A percentile compares a stretch with the other conserved stretches of the same genome.
Evolutionary conservation across 2,888 invertebrate genomes (phyloP).

Genomic region (Synergus itoensis): DNA sequence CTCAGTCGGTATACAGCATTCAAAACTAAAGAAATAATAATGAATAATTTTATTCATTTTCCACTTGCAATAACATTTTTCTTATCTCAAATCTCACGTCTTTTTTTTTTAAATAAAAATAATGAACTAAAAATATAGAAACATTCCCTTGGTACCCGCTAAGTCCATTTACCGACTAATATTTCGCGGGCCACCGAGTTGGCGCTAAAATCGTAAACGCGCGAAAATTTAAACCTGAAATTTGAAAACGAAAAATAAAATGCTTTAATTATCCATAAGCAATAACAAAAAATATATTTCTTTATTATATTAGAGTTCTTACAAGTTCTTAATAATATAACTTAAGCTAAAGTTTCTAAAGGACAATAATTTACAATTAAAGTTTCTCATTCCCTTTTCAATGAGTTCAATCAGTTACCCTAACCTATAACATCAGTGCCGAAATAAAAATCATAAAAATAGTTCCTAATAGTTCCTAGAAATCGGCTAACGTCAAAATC

Average conservation of each 20-base stretch:
- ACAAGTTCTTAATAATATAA: neutral
- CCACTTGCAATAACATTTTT: neutral
- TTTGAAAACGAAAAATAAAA: neutral
- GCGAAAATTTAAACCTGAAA: neutral
- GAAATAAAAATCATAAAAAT: neutral
- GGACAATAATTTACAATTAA: neutral
- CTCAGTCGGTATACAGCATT: neutral
- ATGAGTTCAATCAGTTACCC: neutral
- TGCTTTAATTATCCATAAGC: neutral
- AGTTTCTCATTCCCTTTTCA: neutral
- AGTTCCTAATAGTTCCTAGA: neutral
- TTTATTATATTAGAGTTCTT: neutral
- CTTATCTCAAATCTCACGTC: neutral
- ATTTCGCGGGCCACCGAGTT: neutral
- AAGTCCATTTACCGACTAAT: neutral
- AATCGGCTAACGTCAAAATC: slow-evolving; percentile 19
- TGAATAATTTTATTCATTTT: neutral
- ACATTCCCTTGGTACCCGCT: neutral
- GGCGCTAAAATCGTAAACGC: neutral
- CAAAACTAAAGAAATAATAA: neutral
- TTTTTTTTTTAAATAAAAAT: neutral
- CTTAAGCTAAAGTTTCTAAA: neutral
- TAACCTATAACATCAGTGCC: neutral
- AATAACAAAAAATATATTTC: neutral
- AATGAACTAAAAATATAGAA: neutral